Percentiles rank a stretch among this genome's conserved stretches.
phyloP scores from a whole-genome alignment of 2,888 invertebrate species.

The Euzophera pinguis region DNA sequence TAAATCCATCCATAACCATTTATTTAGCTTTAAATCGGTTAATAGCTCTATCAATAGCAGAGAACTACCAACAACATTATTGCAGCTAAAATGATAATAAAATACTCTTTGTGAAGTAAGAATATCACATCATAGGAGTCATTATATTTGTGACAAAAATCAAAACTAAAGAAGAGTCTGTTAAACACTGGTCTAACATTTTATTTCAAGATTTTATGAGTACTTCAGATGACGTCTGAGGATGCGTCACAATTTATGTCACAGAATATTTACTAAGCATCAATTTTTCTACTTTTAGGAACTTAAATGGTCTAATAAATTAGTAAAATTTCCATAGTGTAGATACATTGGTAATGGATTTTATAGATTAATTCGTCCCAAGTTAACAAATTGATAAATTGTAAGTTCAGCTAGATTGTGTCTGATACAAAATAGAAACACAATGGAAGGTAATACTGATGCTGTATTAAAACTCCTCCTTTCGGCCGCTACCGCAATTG shows the following conservation, averaged over 20 bases:
- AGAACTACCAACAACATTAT: too few relatives aligned
- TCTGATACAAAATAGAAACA: not conserved
- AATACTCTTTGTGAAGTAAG: too few relatives aligned
- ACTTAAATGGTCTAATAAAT: conserved; percentile 13
- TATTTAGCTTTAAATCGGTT: too few relatives aligned
- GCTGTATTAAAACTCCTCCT: not conserved
- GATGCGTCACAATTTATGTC: conserved; percentile 14
- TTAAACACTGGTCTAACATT: not conserved
- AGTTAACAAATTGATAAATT: not conserved
- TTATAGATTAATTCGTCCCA: not conserved
- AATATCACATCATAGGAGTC: too few relatives aligned
- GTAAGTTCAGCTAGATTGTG: not conserved
- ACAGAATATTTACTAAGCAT: conserved; percentile 19
- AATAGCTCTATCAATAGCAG: too few relatives aligned
- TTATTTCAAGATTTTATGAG: not conserved
- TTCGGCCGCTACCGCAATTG: too few relatives aligned
- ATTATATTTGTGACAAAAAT: too few relatives aligned
- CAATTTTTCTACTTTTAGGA: not conserved
- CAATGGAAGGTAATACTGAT: conserved; percentile 36
- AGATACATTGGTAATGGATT: not conserved
- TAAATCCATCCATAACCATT: too few relatives aligned
- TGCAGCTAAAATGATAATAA: too few relatives aligned
- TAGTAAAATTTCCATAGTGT: not conserved
- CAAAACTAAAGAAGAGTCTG: not conserved
- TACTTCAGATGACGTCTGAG: not conserved